Evolutionary conservation across 2,888 invertebrate genomes (phyloP), one percentile per base, ranked within the genome.

Genomic region (Ormyrus thymus): DNA sequence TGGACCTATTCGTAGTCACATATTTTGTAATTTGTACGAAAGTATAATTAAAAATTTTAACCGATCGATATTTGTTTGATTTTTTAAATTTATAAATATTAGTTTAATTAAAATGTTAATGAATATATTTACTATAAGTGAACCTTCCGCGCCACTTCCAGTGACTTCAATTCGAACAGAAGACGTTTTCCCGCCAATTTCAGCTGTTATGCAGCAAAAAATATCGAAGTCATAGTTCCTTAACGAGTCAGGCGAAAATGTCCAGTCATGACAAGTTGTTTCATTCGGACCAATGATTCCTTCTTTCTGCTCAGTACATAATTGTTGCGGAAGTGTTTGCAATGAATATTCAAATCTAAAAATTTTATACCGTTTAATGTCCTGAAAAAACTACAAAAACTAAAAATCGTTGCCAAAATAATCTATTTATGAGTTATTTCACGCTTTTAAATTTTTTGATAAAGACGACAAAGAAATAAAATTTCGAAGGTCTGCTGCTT

Each of bases 211-310:
- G 69, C 70, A 45, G 62, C 84, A 85, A 51, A 15, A 13, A 11
- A 86, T 43, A 7, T 77, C 56, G 51, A 85, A 84, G 15, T 76
- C 81, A 58, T 85, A 83, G 69, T 82, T 68, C 11, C 83, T 84
- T 51, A 83, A 71, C 10, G 75, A 43, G 8, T 73, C 6, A 0
- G 87, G 86, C 58, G 75, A 69, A 75, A 87, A 87, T 29, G 59
- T 81, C 85, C 85, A 87, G 45, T 82, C 71, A 6, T 84, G 84
- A n/a, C 58, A 81, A 58, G 83, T 45, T 53, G 83, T 83, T 79
- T 87, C 86, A 76, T 87, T 87, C 11, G 85, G 80, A 74, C 80
- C 58, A 62, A 87, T 83, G 7, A 78, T 53, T 8, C 84, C 85
- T 7, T 70, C 75, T 43, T 56, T 51, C 11, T 56, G 55, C 8